Percentiles rank a stretch among this genome's conserved stretches.
Conservation (phyloP, 2,797 vertebrate genomes). For the Brachymystax lenok region DNA sequence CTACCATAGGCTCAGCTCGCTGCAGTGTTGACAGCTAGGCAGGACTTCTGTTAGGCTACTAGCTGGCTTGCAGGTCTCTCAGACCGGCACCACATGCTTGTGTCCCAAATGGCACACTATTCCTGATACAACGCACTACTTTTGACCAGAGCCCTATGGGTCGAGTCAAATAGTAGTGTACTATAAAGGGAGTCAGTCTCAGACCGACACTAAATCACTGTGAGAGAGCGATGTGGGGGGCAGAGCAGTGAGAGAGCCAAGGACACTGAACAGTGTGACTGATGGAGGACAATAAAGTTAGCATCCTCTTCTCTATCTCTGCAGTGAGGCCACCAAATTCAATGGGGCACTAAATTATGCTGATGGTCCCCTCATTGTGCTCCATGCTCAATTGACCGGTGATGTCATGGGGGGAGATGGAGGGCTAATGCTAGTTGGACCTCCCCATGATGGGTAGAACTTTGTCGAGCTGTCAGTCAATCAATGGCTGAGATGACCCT, state of each 20-base stretch:
- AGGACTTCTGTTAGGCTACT: conserved; percentile 16
- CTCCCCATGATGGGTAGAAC: conserved; percentile 33
- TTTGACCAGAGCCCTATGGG: not conserved
- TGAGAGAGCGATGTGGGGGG: conserved; percentile 25
- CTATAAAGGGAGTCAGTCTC: conserved; percentile 24
- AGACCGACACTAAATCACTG: conserved; percentile 23
- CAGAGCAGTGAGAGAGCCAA: conserved; percentile 58
- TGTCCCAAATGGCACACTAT: not conserved
- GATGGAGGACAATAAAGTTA: conserved; percentile 73
- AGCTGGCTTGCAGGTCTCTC: conserved; percentile 51
- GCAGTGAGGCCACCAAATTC: conserved; percentile 51
- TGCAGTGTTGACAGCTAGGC: conserved; percentile 45
- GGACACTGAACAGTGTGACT: conserved; percentile 70
- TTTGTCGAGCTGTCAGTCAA: conserved; percentile 42
- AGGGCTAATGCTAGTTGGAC: conserved; percentile 30
- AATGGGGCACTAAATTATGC: conserved; percentile 50
- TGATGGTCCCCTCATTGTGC: conserved; percentile 56
- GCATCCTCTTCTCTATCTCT: conserved; percentile 42
- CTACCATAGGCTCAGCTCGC: conserved; percentile 1
- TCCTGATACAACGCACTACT: not conserved
- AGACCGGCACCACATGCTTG: conserved; percentile 47
- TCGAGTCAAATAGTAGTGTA: not conserved
- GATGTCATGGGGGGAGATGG: conserved; percentile 35
- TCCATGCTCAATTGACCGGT: conserved; percentile 41
- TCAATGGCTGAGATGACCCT: conserved; percentile 41